These are phyloP conservation scores for Globodera ellingtonae DNA, from an alignment of 1,140 invertebrate species.

Conservation along the genomic window DNA sequence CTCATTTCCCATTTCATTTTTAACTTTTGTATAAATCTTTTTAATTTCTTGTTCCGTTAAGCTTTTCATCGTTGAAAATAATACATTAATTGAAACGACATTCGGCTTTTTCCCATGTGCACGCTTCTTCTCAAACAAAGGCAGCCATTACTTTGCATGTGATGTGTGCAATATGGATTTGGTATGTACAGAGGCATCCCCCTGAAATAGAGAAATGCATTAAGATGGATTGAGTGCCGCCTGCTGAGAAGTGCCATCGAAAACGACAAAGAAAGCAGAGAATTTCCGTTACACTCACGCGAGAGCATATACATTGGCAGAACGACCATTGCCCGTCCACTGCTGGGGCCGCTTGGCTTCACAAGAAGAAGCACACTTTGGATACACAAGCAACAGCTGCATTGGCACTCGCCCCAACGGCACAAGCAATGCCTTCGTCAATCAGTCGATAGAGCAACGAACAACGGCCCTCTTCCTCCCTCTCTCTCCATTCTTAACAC, in stretches of 20 bases:
- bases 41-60: background rate
- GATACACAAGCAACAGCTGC: background rate
- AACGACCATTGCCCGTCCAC: background rate
- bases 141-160: background rate
- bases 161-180: background rate
- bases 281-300: background rate
- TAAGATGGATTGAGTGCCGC: background rate
- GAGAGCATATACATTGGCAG: background rate
- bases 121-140: no score
- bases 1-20: no score
- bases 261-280: background rate
- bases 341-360: background rate
- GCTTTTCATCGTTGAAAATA: no score
- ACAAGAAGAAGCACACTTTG: background rate
- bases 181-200: background rate
- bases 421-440: background rate
- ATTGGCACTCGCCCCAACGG: conserved; percentile 4
- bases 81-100: no score
- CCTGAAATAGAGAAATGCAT: background rate
- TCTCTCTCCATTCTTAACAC: background rate
- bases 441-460: background rate
- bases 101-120: background rate
- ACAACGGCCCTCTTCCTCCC: background rate
- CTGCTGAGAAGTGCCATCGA: background rate
- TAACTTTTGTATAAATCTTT: background rate